These are phyloP conservation scores for Pinctada fucata DNA, from an alignment of 2,888 invertebrate species.

Conservation along the genomic window DNA sequence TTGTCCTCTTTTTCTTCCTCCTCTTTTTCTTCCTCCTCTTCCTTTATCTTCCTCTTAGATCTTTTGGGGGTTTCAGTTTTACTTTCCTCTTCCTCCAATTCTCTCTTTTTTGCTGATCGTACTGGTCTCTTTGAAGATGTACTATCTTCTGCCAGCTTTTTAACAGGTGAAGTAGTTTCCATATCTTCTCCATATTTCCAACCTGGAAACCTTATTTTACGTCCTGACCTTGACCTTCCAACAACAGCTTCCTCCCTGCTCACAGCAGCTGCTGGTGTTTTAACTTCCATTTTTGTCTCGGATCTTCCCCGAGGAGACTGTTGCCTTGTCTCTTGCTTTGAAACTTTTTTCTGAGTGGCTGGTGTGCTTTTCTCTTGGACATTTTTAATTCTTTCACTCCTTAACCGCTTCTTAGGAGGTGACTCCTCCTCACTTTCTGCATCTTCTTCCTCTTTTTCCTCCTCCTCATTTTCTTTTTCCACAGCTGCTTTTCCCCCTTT, in stretches of 20 bases:
- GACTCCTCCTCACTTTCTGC: not conserved
- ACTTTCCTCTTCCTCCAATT: not conserved
- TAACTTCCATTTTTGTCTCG: not conserved
- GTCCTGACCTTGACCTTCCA: not conserved
- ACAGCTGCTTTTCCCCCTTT: not conserved
- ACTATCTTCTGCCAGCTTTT: not conserved
- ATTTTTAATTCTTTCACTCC: not conserved
- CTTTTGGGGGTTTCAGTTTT: not conserved
- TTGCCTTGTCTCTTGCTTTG: not conserved
- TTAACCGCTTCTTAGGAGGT: not conserved
- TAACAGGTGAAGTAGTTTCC: not conserved
- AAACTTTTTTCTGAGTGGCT: not conserved
- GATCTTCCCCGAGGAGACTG: not conserved
- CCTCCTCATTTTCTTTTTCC: not conserved
- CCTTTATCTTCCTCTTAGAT: not conserved
- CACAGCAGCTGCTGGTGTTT: not conserved
- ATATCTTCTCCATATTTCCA: not conserved
- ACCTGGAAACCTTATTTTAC: not conserved
- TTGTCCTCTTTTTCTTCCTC: not conserved
- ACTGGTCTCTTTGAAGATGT: not conserved
- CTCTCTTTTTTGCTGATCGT: not conserved
- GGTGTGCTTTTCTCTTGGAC: not conserved
- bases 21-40: conserved; percentile 1
- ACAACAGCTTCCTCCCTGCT: not conserved
- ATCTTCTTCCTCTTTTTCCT: not conserved